A percentile compares a stretch with the other conserved stretches of the same genome.
Evolutionary conservation across 2,888 invertebrate species (phyloP).

Genomic region (Lathronympha strigana): DNA sequence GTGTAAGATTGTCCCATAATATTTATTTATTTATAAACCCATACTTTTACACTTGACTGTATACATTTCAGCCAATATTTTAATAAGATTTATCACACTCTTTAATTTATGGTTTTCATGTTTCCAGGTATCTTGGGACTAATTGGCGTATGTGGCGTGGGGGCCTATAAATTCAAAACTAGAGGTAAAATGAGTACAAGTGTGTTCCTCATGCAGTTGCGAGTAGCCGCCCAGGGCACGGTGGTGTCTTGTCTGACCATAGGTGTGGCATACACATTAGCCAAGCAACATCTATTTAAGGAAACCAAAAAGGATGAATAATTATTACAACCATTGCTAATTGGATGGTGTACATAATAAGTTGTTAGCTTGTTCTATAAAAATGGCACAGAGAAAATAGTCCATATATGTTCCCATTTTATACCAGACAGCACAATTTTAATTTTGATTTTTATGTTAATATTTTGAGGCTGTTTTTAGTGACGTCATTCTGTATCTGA

Average conservation of each 20-base stretch:
- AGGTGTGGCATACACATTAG: slow-evolving; percentile 89
- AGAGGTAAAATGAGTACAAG: slow-evolving; percentile 92
- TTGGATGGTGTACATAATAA: background rate
- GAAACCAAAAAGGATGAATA: slow-evolving; percentile 61
- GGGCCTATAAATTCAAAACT: slow-evolving; percentile 89
- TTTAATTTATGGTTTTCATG: background rate
- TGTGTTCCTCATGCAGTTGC: slow-evolving; percentile 92
- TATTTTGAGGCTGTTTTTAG: too few species aligned
- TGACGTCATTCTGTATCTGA: too few species aligned
- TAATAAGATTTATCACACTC: background rate
- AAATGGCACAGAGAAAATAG: background rate
- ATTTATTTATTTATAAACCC: too few species aligned
- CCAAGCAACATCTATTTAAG: slow-evolving; percentile 79
- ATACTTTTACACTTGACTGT: too few species aligned
- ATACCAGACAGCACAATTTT: too few species aligned
- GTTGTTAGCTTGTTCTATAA: background rate
- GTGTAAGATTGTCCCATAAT: too few species aligned
- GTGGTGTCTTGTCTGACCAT: slow-evolving; percentile 90
- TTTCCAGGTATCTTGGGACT: slow-evolving; percentile 88
- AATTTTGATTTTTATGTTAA: too few species aligned
- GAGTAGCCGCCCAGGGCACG: slow-evolving; percentile 93
- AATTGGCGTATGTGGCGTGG: slow-evolving; percentile 86
- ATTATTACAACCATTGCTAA: background rate
- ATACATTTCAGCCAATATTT: too few species aligned
- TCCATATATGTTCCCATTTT: too few species aligned